Percentiles rank a stretch among this genome's conserved stretches.
Evolutionary conservation across 2,797 vertebrate species (phyloP).

Genomic region (Eptatretus atami): DNA sequence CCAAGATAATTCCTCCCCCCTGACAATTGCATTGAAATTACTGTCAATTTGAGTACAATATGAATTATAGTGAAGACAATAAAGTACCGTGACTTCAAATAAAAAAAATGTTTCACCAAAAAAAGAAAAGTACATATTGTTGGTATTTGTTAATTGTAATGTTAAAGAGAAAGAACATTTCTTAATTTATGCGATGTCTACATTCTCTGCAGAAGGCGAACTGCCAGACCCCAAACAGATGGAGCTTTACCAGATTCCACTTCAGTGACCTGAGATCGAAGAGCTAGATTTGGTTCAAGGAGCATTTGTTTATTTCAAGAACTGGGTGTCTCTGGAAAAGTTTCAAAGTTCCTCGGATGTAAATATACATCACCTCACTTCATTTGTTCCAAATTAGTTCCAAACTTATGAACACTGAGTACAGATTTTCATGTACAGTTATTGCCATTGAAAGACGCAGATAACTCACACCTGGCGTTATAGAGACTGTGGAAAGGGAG

Average conservation of each 20-base stretch:
- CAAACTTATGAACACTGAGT: background rate
- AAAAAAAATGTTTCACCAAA: no score
- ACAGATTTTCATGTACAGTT: no score
- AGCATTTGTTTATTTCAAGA: conserved; percentile 93
- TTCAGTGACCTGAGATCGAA: conserved; percentile 61
- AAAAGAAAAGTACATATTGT: no score
- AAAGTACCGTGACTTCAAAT: no score
- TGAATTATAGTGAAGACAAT: no score
- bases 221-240: conserved; percentile 38
- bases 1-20: no score
- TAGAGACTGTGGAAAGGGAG: no score
- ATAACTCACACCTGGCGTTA: no score
- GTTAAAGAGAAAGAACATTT: background rate
- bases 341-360: conserved; percentile 92
- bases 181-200: background rate
- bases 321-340: conserved; percentile 72
- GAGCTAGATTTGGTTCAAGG: conserved; percentile 61
- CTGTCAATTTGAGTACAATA: no score
- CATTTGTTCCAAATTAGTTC: background rate
- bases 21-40: no score
- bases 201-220: conserved; percentile 31
- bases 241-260: conserved; percentile 59
- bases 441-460: no score
- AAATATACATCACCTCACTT: background rate
- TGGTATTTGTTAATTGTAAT: background rate